Evolutionary conservation across 1,140 invertebrate genomes (phyloP).

Genomic region (Neoseiulus cucumeris): DNA sequence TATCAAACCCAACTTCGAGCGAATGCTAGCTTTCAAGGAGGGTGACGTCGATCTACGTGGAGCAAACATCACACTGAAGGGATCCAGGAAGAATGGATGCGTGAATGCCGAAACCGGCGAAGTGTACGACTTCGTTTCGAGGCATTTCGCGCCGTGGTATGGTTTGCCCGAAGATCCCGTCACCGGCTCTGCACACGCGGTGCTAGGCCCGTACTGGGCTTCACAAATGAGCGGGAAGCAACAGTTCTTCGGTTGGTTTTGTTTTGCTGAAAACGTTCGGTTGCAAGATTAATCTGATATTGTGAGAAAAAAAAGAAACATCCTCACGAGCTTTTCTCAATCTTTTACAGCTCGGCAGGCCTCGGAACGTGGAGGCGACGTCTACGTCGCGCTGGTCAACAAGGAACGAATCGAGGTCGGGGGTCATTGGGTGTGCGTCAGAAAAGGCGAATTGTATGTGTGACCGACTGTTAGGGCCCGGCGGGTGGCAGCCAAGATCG

Average conservation of each 20-base stretch:
- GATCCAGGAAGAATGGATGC: conserved; percentile 20
- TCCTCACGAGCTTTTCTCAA: not conserved
- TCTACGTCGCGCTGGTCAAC: not conserved
- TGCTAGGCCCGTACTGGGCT: conserved; percentile 33
- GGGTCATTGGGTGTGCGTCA: conserved; percentile 1
- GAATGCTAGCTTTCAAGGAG: conserved; percentile 18
- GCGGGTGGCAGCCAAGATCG: too few species aligned
- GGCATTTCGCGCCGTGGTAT: conserved; percentile 39
- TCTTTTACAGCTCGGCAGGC: not conserved
- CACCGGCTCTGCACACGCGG: conserved; percentile 34
- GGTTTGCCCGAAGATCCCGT: conserved; percentile 40
- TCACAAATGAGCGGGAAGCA: not conserved
- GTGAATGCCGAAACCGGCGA: conserved; percentile 19
- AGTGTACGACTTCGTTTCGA: conserved; percentile 32
- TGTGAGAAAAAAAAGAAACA: too few species aligned
- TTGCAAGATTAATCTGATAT: not conserved
- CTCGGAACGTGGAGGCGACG: not conserved
- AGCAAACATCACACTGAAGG: conserved; percentile 27
- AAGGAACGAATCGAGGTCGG: not conserved
- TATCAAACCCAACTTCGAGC: conserved; percentile 16
- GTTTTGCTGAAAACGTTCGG: not conserved
- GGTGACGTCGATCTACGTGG: conserved; percentile 21
- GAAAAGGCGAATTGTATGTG: not conserved
- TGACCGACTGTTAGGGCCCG: not conserved
- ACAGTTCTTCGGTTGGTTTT: not conserved